Percentiles rank a stretch among this genome's conserved stretches.
Conservation (phyloP, 2,888 invertebrate species). For the Apodemia hepburni region DNA sequence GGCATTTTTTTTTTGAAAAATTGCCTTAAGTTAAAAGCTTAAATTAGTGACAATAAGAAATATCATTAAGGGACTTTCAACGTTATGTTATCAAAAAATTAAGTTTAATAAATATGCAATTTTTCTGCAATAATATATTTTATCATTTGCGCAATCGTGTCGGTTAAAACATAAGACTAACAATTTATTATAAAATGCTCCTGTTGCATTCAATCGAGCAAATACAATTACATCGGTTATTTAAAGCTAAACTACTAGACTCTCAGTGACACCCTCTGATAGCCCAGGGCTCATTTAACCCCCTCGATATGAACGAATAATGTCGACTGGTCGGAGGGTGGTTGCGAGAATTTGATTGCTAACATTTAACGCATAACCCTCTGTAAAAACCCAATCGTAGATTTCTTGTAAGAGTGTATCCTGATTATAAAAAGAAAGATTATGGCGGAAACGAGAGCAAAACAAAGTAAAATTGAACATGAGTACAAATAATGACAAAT, state of each 20-base stretch:
- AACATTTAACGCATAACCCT: constrained; percentile 35
- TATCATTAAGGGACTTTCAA: too few relatives aligned
- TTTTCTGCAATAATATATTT: too few relatives aligned
- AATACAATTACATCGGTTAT: constrained; percentile 71
- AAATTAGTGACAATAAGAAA: too few relatives aligned
- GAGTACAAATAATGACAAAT: too few relatives aligned
- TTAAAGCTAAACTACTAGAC: constrained; percentile 47
- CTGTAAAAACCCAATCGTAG: constrained; percentile 17
- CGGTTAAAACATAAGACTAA: background rate
- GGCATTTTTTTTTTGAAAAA: too few relatives aligned
- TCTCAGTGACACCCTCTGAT: constrained; percentile 37
- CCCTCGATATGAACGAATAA: constrained; percentile 43
- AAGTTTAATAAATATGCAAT: too few relatives aligned
- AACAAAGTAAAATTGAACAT: too few relatives aligned
- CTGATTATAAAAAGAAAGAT: too few relatives aligned
- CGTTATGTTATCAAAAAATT: too few relatives aligned
- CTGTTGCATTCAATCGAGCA: constrained; percentile 43
- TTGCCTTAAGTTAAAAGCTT: too few relatives aligned
- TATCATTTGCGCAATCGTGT: too few relatives aligned
- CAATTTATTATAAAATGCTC: background rate
- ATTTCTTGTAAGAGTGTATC: background rate
- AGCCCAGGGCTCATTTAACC: constrained; percentile 42
- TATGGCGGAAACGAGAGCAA: too few relatives aligned
- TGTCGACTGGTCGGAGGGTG: constrained; percentile 40
- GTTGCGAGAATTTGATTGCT: constrained; percentile 42